Evolutionary conservation across 2,113 vertebrate species (phyloP).

Genomic region (Catagonus wagneri): DNA sequence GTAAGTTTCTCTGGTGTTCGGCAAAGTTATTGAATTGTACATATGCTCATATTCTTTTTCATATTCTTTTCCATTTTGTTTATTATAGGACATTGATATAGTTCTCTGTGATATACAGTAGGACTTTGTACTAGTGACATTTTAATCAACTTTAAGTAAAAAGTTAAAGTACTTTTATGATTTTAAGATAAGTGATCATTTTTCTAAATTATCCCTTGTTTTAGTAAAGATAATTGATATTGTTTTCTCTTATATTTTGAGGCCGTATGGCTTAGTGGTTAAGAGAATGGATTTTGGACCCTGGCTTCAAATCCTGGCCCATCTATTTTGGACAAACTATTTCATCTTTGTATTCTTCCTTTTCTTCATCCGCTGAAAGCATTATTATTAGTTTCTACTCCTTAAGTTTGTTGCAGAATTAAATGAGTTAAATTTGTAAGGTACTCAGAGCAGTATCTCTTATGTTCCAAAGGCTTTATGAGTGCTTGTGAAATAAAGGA

Average conservation of each 20-base stretch:
- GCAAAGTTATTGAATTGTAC: not conserved
- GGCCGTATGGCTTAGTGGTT: not conserved
- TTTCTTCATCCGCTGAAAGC: constrained; percentile 30
- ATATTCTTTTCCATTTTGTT: not conserved
- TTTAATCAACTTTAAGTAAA: constrained; percentile 16
- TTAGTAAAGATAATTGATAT: not conserved
- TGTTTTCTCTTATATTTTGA: not conserved
- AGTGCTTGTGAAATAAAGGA: constrained; percentile 16
- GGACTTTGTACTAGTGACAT: not conserved
- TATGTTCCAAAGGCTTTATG: not conserved
- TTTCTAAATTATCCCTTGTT: not conserved
- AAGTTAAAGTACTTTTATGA: not conserved
- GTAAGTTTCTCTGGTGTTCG: not conserved
- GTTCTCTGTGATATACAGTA: not conserved
- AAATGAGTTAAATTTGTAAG: not conserved
- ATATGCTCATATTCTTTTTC: not conserved
- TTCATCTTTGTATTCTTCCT: not conserved
- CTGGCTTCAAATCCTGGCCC: not conserved
- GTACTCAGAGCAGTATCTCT: not conserved
- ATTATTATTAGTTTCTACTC: constrained; percentile 3
- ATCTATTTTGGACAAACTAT: not conserved
- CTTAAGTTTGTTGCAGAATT: not conserved
- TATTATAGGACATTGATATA: not conserved
- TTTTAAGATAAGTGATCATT: not conserved
- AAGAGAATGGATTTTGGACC: not conserved